These are phyloP conservation scores for Bombyx mandarina DNA, from an alignment of 1,140 invertebrate genomes.

Conservation along the genomic window DNA sequence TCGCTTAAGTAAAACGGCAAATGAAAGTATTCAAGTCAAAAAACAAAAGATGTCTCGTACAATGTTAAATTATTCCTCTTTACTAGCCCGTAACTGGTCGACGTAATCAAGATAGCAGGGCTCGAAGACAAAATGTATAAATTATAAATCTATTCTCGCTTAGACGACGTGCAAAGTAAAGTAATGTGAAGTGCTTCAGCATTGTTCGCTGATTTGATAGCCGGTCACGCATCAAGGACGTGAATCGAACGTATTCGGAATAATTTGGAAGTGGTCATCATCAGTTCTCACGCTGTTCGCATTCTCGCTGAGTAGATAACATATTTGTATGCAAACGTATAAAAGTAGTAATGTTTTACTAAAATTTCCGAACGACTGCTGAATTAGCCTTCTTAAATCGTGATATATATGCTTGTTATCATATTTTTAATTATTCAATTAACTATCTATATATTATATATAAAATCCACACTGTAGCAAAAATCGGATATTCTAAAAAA, in stretches of 20 bases:
- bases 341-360: not conserved
- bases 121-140: not conserved
- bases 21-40: no score
- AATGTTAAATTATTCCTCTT: no score
- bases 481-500: no score
- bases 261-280: slow-evolving; percentile 52
- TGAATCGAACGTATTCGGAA: slow-evolving; percentile 55
- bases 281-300: slow-evolving; percentile 58
- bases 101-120: no score
- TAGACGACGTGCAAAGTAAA: slow-evolving; percentile 34
- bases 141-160: slow-evolving; percentile 1
- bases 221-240: slow-evolving; percentile 64
- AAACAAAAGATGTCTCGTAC: no score
- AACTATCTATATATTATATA: no score
- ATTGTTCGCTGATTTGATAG: slow-evolving; percentile 35
- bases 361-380: not conserved
- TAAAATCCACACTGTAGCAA: no score
- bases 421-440: no score
- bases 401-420: no score
- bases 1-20: no score
- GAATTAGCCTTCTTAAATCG: not conserved
- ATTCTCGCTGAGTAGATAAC: slow-evolving; percentile 39
- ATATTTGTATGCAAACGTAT: slow-evolving; percentile 19
- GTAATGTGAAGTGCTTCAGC: slow-evolving; percentile 27
- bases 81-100: no score